phyloP scores from a whole-genome alignment of 2,797 vertebrate species.

The Loriculus beryllinus region DNA sequence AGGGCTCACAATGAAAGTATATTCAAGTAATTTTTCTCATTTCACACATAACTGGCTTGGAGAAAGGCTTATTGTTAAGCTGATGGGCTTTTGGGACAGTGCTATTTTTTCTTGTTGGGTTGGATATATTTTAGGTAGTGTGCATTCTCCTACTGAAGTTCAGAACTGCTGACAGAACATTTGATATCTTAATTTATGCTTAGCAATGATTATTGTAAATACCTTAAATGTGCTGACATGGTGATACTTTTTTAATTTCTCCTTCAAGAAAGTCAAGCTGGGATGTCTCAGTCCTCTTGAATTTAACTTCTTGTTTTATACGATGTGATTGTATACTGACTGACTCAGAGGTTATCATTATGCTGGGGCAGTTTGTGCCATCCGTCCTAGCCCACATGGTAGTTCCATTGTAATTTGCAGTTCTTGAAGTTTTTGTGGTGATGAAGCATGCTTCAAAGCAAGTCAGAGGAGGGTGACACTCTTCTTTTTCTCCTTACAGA shows the following conservation, averaged over 20 bases:
- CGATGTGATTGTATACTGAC: neutral
- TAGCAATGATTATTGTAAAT: neutral
- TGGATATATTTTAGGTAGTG: neutral
- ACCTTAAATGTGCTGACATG: neutral
- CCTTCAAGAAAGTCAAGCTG: neutral
- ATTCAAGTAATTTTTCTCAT: neutral
- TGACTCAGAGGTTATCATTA: neutral
- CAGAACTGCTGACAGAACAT: neutral
- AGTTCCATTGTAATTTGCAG: neutral
- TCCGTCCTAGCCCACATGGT: neutral
- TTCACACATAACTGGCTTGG: neutral
- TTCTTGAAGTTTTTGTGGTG: neutral
- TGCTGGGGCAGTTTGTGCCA: neutral
- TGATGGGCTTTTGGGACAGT: neutral
- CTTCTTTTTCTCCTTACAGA: neutral
- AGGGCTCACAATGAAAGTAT: neutral
- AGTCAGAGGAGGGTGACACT: neutral
- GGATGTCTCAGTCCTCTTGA: neutral
- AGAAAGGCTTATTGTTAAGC: neutral
- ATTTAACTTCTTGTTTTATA: neutral
- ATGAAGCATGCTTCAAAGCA: neutral
- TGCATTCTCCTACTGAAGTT: neutral
- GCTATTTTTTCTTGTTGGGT: neutral
- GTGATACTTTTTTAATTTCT: neutral
- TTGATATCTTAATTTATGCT: neutral